phyloP scores from a whole-genome alignment of 1,140 invertebrate species.

The Eupeodes corollae region DNA sequence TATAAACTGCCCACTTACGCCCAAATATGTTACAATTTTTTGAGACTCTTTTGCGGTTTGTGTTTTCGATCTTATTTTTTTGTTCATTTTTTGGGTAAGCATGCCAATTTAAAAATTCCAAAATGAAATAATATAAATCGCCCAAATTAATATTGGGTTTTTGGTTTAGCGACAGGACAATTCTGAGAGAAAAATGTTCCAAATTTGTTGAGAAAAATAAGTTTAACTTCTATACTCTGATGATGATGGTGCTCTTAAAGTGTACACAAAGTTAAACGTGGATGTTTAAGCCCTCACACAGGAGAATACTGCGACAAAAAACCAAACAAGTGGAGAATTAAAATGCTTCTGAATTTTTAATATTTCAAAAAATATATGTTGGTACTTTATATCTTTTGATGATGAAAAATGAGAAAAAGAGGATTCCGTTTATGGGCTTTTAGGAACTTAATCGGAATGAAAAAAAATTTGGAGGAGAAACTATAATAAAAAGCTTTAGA shows the following conservation, averaged over 20 bases:
- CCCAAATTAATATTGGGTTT: conserved; percentile 34
- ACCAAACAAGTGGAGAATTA: conserved; percentile 6
- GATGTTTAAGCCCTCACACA: background rate
- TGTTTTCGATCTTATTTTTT: too few relatives aligned
- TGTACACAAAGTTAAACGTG: conserved; percentile 8
- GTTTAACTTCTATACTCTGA: conserved; percentile 9
- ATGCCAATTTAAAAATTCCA: conserved; percentile 36
- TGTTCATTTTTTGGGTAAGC: conserved; percentile 10
- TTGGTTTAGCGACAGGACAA: conserved; percentile 20
- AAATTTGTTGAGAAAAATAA: too few relatives aligned
- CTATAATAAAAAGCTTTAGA: too few relatives aligned
- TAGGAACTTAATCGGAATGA: too few relatives aligned
- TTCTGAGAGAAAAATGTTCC: conserved; percentile 35
- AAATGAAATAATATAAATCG: conserved; percentile 36
- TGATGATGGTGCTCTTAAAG: conserved; percentile 7
- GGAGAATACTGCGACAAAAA: conserved; percentile 2
- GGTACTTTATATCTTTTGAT: background rate
- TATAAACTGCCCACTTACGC: too few relatives aligned
- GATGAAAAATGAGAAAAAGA: too few relatives aligned
- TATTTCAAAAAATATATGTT: conserved; percentile 1
- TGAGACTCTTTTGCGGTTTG: too few relatives aligned
- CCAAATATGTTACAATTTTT: too few relatives aligned
- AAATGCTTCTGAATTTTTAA: conserved; percentile 6
- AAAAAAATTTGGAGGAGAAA: too few relatives aligned
- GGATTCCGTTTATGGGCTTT: too few relatives aligned